Evolutionary conservation across 2,113 vertebrate species (phyloP).

Genomic region (Myotis lucifugus): DNA sequence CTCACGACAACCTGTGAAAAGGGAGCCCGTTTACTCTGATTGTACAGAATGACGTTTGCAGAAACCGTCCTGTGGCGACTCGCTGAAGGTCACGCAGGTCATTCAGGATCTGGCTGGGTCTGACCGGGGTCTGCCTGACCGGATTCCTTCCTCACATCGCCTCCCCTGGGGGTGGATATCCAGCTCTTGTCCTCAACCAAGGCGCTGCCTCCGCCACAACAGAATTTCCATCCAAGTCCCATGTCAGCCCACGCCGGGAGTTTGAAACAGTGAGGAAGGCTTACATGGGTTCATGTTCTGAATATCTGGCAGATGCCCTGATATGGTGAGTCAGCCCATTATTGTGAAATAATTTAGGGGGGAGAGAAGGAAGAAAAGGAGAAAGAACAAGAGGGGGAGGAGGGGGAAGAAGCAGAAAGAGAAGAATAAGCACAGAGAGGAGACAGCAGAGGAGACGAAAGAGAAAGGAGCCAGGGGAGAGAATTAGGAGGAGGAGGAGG

Average conservation of each 20-base stretch:
- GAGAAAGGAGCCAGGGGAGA: too few species aligned
- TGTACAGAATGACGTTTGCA: neutral
- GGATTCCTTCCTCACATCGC: neutral
- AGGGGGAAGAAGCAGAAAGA: too few species aligned
- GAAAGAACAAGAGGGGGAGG: neutral
- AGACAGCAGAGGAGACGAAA: neutral
- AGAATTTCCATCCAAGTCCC: neutral
- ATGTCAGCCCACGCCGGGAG: neutral
- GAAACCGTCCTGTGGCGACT: rapidly evolving
- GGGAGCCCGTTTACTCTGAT: neutral
- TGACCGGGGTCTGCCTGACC: too few species aligned
- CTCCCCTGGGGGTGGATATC: neutral
- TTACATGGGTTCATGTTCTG: rapidly evolving
- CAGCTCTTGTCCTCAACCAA: neutral
- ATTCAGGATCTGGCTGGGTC: neutral
- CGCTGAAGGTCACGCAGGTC: neutral
- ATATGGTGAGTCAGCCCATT: rapidly evolving
- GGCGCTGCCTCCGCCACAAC: rapidly evolving
- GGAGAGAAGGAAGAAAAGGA: neutral
- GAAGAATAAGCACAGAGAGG: neutral
- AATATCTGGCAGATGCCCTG: neutral
- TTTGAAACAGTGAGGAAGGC: neutral
- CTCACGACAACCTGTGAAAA: neutral
- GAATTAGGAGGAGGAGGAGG: neutral
- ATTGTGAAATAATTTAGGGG: neutral